A percentile compares a stretch with the other conserved stretches of the same genome.
phyloP scores from a whole-genome alignment of 2,888 invertebrate genomes.

The Mythimna albipuncta region DNA sequence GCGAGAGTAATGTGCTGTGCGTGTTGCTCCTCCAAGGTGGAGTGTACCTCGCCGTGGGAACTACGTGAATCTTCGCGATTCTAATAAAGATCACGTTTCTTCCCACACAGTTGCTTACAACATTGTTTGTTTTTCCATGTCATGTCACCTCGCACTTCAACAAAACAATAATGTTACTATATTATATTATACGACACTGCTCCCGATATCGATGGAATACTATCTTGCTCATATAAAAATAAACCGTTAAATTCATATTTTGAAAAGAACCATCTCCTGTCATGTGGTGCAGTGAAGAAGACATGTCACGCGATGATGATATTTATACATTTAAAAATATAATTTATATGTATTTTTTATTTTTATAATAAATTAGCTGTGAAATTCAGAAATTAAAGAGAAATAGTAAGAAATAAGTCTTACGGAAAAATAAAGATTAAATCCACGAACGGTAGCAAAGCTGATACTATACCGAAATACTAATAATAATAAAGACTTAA shows the following conservation, averaged over 20 bases:
- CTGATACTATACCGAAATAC: too few species aligned
- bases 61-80: conserved; percentile 57
- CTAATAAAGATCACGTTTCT: conserved; percentile 71
- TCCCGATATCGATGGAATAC: neutral
- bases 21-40: conserved; percentile 47
- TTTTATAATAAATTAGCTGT: too few species aligned
- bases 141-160: conserved; percentile 54
- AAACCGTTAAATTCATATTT: neutral
- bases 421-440: too few species aligned
- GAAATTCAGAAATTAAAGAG: too few species aligned
- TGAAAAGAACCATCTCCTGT: neutral
- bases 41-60: conserved; percentile 39
- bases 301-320: neutral
- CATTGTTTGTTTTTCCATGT: conserved; percentile 57
- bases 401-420: too few species aligned
- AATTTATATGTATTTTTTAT: too few species aligned
- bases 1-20: conserved; percentile 62
- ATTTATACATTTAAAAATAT: too few species aligned
- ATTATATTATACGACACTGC: neutral
- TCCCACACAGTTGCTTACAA: conserved; percentile 45
- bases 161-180: conserved; percentile 18
- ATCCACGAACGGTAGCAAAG: too few species aligned
- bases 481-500: too few species aligned
- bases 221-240: neutral
- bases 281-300: neutral